A percentile compares a stretch with the other conserved stretches of the same genome.
Conservation (phyloP, 2,888 invertebrate genomes). For the Aphidius colemani region DNA sequence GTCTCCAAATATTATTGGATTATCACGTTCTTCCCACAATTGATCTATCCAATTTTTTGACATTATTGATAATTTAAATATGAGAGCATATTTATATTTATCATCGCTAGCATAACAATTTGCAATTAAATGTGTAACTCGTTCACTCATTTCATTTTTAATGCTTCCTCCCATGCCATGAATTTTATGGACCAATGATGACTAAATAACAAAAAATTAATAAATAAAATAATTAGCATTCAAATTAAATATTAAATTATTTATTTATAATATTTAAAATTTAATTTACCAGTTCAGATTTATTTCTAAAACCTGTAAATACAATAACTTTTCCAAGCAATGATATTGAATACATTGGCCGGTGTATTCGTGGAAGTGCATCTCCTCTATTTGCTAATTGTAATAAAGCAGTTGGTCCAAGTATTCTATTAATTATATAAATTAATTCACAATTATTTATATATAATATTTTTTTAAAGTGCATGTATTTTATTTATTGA, state of each 20-base stretch:
- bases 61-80: constrained; percentile 87
- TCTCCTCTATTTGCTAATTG: constrained; percentile 75
- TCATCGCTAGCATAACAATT: constrained; percentile 81
- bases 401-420: constrained; percentile 80
- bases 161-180: constrained; percentile 98
- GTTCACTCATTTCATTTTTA: constrained; percentile 84
- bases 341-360: constrained; percentile 85
- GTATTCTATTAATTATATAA: constrained; percentile 63
- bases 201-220: too few species aligned
- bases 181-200: constrained; percentile 83
- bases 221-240: constrained; percentile 17
- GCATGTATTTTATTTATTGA: background rate
- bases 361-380: constrained; percentile 73
- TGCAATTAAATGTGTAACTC: constrained; percentile 92
- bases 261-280: constrained; percentile 8
- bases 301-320: constrained; percentile 89
- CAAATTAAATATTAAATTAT: constrained; percentile 13
- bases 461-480: too few species aligned
- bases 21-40: constrained; percentile 82
- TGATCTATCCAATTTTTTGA: constrained; percentile 85
- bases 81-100: constrained; percentile 92
- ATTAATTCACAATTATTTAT: background rate
- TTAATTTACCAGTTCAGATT: constrained; percentile 81
- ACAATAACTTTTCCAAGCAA: constrained; percentile 89
- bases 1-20: constrained; percentile 72